Evolutionary conservation across 2,113 vertebrate species (phyloP).

Genomic region (Crocuta crocuta): DNA sequence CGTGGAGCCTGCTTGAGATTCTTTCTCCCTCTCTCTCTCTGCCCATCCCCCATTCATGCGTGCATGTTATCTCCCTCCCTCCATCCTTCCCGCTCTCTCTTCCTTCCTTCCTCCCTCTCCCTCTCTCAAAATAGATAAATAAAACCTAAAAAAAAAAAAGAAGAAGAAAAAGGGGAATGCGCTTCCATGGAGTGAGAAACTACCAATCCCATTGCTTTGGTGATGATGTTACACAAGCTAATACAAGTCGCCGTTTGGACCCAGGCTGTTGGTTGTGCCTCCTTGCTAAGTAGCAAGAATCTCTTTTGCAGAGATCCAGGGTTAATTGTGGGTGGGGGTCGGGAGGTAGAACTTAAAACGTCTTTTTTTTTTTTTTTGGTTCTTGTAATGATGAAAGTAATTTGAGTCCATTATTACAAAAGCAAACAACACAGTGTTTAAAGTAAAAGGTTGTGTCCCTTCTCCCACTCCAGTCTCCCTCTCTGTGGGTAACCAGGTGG

Average conservation of each 20-base stretch:
- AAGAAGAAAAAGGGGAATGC: neutral
- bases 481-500: neutral
- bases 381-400: constrained; percentile 21
- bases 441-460: neutral
- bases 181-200: neutral
- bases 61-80: too few species aligned
- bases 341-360: neutral
- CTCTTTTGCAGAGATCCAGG: neutral
- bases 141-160: neutral
- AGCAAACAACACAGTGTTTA: neutral
- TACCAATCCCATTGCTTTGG: neutral
- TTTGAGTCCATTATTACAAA: neutral
- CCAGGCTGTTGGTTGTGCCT: neutral
- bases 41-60: too few species aligned
- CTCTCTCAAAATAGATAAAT: too few species aligned
- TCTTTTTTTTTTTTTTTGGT: neutral
- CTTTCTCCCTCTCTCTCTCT: too few species aligned
- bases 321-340: neutral
- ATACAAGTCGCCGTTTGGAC: neutral
- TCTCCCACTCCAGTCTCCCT: neutral
- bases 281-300: neutral
- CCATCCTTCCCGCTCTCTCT: too few species aligned
- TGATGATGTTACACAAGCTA: neutral
- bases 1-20: too few species aligned
- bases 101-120: too few species aligned